Evolutionary conservation across 2,113 vertebrate species (phyloP).

Genomic region (Caracal caracal): DNA sequence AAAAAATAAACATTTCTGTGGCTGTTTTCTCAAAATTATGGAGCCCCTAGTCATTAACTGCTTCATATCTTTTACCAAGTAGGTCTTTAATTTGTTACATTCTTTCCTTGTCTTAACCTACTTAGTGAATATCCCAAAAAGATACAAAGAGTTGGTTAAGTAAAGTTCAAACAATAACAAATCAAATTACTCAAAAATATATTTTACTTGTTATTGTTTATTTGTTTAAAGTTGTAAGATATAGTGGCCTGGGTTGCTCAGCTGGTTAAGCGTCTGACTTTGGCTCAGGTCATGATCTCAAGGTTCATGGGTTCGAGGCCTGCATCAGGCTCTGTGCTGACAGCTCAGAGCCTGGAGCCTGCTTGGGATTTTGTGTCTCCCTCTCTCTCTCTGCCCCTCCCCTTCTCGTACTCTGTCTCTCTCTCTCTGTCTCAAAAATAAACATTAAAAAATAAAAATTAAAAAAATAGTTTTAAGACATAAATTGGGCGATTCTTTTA

Average conservation of each 20-base stretch:
- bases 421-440: too few relatives aligned
- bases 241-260: not conserved
- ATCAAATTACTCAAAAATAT: not conserved
- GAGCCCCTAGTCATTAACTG: not conserved
- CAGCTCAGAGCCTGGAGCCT: too few relatives aligned
- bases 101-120: not conserved
- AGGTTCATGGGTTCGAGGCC: too few relatives aligned
- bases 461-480: not conserved
- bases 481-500: not conserved
- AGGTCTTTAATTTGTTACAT: not conserved
- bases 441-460: too few relatives aligned
- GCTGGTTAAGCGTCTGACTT: too few relatives aligned
- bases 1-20: not conserved
- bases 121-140: not conserved
- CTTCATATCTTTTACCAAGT: not conserved
- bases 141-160: not conserved
- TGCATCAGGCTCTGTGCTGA: too few relatives aligned
- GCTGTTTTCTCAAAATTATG: not conserved
- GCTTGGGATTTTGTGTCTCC: too few relatives aligned
- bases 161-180: not conserved
- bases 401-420: too few relatives aligned
- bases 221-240: not conserved
- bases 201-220: not conserved
- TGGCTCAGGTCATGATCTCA: too few relatives aligned
- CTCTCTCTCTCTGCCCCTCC: too few relatives aligned